Evolutionary conservation across 1,140 invertebrate species (phyloP).

Genomic region (Penaeus vannamei): DNA sequence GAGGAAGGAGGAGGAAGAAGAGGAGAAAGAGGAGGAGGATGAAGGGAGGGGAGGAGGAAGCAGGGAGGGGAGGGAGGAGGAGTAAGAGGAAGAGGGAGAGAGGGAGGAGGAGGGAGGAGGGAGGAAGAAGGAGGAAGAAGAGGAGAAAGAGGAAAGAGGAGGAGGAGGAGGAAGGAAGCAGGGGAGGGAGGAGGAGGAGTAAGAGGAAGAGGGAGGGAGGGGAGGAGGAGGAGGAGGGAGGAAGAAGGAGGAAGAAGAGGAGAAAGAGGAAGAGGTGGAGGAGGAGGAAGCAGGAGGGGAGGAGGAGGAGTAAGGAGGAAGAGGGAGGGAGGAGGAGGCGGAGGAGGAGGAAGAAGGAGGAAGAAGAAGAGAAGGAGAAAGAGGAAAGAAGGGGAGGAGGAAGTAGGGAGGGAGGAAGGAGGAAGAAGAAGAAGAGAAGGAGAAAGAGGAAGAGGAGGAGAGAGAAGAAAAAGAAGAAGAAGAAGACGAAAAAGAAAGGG

Average conservation of each 20-base stretch:
- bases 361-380: neutral
- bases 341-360: neutral
- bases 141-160: neutral
- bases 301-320: too few relatives aligned
- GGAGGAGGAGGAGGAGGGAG: neutral
- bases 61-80: too few relatives aligned
- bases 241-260: neutral
- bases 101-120: neutral
- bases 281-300: too few relatives aligned
- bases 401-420: neutral
- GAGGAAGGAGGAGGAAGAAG: too few relatives aligned
- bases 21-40: too few relatives aligned
- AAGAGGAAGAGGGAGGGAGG: too few relatives aligned
- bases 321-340: neutral
- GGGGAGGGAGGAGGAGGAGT: neutral
- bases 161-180: neutral
- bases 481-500: too few relatives aligned
- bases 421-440: too few relatives aligned
- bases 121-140: neutral
- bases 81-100: neutral
- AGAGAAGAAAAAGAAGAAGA: too few relatives aligned
- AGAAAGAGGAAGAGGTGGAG: neutral
- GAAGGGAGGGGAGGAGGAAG: too few relatives aligned
- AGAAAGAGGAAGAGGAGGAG: neutral
- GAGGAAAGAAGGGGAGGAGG: neutral